Percentiles rank a stretch among this genome's conserved stretches.
Evolutionary conservation across 2,888 invertebrate species (phyloP).

Genomic region (Loripinus fragilis): DNA sequence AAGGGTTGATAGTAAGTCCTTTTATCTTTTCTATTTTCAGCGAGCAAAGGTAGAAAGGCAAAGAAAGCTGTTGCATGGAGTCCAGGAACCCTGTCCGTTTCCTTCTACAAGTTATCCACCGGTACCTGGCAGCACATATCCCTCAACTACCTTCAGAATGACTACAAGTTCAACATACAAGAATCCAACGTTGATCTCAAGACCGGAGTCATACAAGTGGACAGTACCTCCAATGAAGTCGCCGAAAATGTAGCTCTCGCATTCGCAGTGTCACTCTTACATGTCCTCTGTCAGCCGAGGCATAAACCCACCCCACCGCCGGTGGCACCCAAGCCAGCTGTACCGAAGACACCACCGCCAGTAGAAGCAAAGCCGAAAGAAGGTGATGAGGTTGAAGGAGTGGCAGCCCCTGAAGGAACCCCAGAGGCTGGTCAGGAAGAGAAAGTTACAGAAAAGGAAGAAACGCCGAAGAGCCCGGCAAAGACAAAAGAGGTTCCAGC

Average conservation of each 20-base stretch:
- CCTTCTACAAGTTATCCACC: constrained; percentile 71
- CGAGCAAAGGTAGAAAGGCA: constrained; percentile 67
- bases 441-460: background rate
- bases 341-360: constrained; percentile 35
- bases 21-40: too few relatives aligned
- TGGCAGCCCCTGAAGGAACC: background rate
- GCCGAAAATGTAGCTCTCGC: constrained; percentile 84
- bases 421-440: constrained; percentile 18
- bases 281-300: constrained; percentile 85
- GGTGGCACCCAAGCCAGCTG: constrained; percentile 44
- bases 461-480: constrained; percentile 58
- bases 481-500: constrained; percentile 49
- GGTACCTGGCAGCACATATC: constrained; percentile 67
- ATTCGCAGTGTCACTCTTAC: constrained; percentile 84
- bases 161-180: constrained; percentile 67
- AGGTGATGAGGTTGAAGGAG: constrained; percentile 27
- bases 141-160: constrained; percentile 69
- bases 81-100: constrained; percentile 78
- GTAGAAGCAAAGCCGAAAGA: constrained; percentile 14
- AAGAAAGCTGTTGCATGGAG: constrained; percentile 78
- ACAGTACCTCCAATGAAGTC: constrained; percentile 76
- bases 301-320: constrained; percentile 54
- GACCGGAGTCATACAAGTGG: constrained; percentile 72
- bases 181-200: constrained; percentile 74
- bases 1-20: too few relatives aligned